A percentile compares a stretch with the other conserved stretches of the same genome.
Evolutionary conservation across 2,797 vertebrate genomes (phyloP).

Genomic region (Coluber constrictor): DNA sequence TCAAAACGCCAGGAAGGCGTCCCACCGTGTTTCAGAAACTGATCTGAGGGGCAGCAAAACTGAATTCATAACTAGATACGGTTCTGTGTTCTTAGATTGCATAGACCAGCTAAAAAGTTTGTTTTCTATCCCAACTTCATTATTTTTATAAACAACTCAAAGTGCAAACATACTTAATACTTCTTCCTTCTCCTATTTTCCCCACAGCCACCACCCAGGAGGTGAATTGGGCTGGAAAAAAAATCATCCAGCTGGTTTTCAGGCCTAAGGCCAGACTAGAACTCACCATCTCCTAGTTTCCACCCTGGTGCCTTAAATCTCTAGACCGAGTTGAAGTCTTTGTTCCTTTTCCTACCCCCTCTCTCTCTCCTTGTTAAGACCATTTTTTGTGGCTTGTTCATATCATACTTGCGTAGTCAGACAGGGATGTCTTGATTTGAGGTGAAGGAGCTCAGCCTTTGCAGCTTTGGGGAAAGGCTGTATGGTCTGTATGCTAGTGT

Average conservation of each 20-base stretch:
- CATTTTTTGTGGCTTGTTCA: not conserved
- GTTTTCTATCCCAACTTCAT: not conserved
- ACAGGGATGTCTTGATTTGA: not conserved
- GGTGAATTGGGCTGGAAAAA: not conserved
- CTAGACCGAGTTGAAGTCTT: not conserved
- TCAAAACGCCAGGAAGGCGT: not conserved
- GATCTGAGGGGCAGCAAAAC: not conserved
- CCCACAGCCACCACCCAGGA: not conserved
- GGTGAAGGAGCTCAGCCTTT: not conserved
- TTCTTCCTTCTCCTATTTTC: not conserved
- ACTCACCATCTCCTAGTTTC: not conserved
- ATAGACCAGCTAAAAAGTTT: not conserved
- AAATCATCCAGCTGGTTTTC: not conserved
- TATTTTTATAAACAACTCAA: not conserved
- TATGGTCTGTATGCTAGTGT: not conserved
- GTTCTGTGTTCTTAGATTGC: not conserved
- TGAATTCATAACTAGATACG: not conserved
- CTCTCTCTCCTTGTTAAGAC: not conserved
- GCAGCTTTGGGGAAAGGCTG: not conserved
- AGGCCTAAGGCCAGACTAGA: not conserved
- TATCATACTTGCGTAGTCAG: not conserved
- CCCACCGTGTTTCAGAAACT: not conserved
- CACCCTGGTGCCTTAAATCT: not conserved
- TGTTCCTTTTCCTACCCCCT: not conserved
- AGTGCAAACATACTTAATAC: not conserved